Conservation (phyloP, 1,140 invertebrate species). For the Sycobia sp. region DNA sequence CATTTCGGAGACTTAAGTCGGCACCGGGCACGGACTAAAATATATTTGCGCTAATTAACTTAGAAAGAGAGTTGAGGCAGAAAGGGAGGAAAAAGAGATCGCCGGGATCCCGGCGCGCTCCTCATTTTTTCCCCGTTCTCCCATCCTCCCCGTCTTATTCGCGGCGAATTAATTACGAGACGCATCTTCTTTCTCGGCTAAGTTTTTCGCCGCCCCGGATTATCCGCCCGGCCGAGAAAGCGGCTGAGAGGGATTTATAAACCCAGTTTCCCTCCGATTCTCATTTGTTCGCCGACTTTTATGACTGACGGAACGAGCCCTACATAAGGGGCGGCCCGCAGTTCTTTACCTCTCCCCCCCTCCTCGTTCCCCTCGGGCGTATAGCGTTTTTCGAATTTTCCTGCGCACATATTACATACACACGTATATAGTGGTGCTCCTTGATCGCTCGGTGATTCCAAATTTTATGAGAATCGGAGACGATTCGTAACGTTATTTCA, state of each 20-base stretch:
- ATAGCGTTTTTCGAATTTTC: too few relatives aligned
- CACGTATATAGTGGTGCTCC: too few relatives aligned
- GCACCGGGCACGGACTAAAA: slow-evolving; percentile 7
- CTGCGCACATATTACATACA: too few relatives aligned
- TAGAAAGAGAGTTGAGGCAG: too few relatives aligned
- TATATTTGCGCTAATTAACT: slow-evolving; percentile 24
- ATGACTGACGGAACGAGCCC: neutral
- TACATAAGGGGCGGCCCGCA: neutral
- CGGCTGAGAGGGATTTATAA: slow-evolving; percentile 26
- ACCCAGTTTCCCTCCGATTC: slow-evolving; percentile 14
- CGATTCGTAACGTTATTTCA: too few relatives aligned
- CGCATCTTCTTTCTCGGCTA: neutral
- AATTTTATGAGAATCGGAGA: too few relatives aligned
- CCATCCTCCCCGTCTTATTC: neutral
- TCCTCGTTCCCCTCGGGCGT: neutral
- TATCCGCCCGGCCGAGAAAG: neutral
- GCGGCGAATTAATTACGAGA: slow-evolving; percentile 9
- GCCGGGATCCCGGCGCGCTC: too few relatives aligned
- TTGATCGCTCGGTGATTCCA: too few relatives aligned
- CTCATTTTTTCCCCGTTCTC: neutral
- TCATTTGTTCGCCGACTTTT: slow-evolving; percentile 15
- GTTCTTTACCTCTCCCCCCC: neutral
- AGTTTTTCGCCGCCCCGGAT: slow-evolving; percentile 24
- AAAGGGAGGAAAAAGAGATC: too few relatives aligned
- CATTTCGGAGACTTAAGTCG: slow-evolving; percentile 10